phyloP scores from a whole-genome alignment of 1,140 invertebrate genomes.

The Gonioctena quinquepunctata region DNA sequence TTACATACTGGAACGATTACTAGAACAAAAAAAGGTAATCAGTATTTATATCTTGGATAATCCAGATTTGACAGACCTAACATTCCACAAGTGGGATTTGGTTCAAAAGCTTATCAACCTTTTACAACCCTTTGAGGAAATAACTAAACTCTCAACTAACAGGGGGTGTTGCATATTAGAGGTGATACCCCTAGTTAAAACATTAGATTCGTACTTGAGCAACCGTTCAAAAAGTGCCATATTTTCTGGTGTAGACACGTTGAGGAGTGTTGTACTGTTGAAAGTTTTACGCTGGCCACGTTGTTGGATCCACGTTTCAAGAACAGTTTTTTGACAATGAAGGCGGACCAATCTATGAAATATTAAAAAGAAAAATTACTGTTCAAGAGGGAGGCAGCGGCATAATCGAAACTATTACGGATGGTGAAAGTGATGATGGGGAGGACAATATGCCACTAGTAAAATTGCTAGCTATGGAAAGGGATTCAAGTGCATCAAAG shows the following conservation, averaged over 20 bases:
- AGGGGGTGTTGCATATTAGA: slow-evolving; percentile 17
- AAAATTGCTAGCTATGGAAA: not conserved
- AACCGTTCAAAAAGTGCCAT: not conserved
- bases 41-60: slow-evolving; percentile 8
- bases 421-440: not conserved
- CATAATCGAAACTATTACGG: not conserved
- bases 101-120: slow-evolving; percentile 19
- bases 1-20: slow-evolving; percentile 19
- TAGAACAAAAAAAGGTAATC: slow-evolving; percentile 21
- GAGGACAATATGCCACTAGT: not conserved
- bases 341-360: not conserved
- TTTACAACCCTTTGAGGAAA: slow-evolving; percentile 31
- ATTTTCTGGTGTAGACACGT: not conserved
- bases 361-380: not conserved
- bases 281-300: slow-evolving; percentile 3
- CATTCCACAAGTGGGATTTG: slow-evolving; percentile 8
- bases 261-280: not conserved
- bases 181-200: slow-evolving; percentile 18
- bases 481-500: not conserved
- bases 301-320: slow-evolving; percentile 15
- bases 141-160: slow-evolving; percentile 27
- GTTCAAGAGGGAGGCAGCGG: not conserved
- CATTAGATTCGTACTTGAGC: slow-evolving; percentile 2
- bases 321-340: not conserved
- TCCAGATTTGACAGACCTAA: slow-evolving; percentile 5